phyloP scores from a whole-genome alignment of 2,797 vertebrate genomes.

The Characodon lateralis region DNA sequence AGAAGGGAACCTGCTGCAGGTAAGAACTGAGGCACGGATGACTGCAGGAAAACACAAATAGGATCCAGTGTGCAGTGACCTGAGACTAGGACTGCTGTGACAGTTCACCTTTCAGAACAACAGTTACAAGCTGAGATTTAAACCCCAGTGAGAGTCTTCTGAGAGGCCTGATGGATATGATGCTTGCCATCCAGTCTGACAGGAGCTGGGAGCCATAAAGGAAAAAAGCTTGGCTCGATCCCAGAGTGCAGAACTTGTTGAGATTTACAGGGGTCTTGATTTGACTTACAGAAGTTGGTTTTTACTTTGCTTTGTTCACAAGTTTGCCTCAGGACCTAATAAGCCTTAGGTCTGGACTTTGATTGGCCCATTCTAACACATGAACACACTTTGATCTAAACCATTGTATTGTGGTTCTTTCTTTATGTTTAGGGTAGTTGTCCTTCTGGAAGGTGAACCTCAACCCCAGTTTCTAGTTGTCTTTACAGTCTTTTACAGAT shows the following conservation, averaged over 20 bases:
- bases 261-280: background rate
- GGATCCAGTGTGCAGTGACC: conserved; percentile 13
- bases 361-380: background rate
- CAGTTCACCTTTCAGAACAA: conserved; percentile 22
- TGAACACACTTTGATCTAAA: background rate
- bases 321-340: background rate
- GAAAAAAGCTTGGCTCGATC: conserved; percentile 5
- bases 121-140: conserved; percentile 8
- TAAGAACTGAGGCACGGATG: background rate
- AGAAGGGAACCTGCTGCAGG: background rate
- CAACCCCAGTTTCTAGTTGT: background rate
- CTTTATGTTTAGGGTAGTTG: background rate
- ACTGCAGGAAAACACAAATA: background rate
- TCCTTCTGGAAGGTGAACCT: background rate
- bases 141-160: conserved; percentile 8
- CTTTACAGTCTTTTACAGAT: background rate
- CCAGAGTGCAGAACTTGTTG: background rate
- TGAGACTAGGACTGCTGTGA: conserved; percentile 16
- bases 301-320: background rate
- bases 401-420: background rate
- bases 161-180: conserved; percentile 2
- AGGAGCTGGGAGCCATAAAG: conserved; percentile 4
- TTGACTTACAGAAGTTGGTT: background rate
- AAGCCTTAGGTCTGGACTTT: background rate
- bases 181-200: conserved; percentile 9